Base-by-base conservation (phyloP, 1,140 invertebrate species). In the Drosophila novamexicana region DNA sequence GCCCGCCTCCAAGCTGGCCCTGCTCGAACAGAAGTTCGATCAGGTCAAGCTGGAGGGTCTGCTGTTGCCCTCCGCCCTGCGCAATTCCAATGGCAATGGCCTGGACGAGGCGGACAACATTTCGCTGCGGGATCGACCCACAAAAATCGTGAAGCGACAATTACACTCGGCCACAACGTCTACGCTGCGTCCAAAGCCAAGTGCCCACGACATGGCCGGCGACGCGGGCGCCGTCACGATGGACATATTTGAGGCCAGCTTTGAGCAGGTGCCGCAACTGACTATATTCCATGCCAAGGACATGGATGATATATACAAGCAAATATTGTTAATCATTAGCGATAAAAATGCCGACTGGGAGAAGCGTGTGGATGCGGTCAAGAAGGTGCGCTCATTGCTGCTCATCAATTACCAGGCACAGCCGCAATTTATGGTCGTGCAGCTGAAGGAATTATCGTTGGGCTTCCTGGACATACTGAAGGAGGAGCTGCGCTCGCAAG, bases 291-390 rank as follows among this genome's bases (percentile, higher is more conserved):
- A 97, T 40, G 93, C 94, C 8, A 94, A 96, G 79, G 98, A 98
- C 79, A 93, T 99, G 18, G 96, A 97, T 78, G 97, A 98, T 68
- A 94, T 96, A 40, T 95, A 98, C 89, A 95, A 95, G 54, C 94
- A 95, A 76, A 95, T 98, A 39, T 94, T 95, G 69, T 95, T 96
- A 8, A 94, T 94, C 5, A 94, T 99, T 39, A 95, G 95, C 12
- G 97, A 98, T 92, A 93, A 95, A 18, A 96, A 95, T 80, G 96
- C 96, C 88, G 97, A 98, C 81, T 99, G 98, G 98, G 97, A 98
- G 93, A 98, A 97, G 93, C 94, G 98, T 70, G 95, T 97, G 36
- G 97, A 99, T 79, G 95, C 96, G 95, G 93, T 98, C 58, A 98
- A 97, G 92, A 96, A 96, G 91, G 93, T 99, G 14, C 94, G 98